These are phyloP conservation scores for Julus scanicus DNA, from an alignment of 2,888 invertebrate genomes.

Conservation along the genomic window DNA sequence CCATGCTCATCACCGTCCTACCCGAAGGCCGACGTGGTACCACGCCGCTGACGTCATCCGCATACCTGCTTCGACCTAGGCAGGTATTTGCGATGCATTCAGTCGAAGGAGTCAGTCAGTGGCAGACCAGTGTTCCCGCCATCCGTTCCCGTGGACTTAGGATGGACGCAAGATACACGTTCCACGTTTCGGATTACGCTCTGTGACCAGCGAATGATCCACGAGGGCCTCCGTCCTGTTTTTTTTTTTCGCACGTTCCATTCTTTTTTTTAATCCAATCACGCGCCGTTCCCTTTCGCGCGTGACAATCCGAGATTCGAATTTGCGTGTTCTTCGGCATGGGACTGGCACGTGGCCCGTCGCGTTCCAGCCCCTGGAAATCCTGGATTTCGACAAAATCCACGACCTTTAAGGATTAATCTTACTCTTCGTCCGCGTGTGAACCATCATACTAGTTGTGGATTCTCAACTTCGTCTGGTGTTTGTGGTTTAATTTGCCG, in stretches of 20 bases:
- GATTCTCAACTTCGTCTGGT: too few relatives aligned
- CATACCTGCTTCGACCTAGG: background rate
- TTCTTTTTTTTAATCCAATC: background rate
- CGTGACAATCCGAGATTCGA: background rate
- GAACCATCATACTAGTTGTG: background rate
- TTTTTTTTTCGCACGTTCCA: background rate
- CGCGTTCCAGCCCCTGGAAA: background rate
- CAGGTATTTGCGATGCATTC: background rate
- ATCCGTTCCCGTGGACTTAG: background rate
- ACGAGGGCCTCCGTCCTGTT: background rate
- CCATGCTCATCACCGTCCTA: background rate
- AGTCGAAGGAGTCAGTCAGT: constrained; percentile 18
- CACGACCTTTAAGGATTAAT: constrained; percentile 20
- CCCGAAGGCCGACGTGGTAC: background rate
- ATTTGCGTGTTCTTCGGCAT: constrained; percentile 15
- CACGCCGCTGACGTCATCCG: constrained; percentile 6
- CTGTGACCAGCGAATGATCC: background rate
- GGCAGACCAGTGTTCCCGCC: background rate
- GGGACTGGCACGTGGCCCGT: constrained; percentile 1
- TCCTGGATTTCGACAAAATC: background rate
- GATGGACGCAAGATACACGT: background rate
- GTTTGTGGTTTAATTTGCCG: too few relatives aligned
- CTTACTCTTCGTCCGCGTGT: background rate
- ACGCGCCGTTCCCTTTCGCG: background rate
- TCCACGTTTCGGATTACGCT: background rate